These are phyloP conservation scores for Pomacea maculata DNA, from an alignment of 1,140 invertebrate genomes.

Conservation along the genomic window DNA sequence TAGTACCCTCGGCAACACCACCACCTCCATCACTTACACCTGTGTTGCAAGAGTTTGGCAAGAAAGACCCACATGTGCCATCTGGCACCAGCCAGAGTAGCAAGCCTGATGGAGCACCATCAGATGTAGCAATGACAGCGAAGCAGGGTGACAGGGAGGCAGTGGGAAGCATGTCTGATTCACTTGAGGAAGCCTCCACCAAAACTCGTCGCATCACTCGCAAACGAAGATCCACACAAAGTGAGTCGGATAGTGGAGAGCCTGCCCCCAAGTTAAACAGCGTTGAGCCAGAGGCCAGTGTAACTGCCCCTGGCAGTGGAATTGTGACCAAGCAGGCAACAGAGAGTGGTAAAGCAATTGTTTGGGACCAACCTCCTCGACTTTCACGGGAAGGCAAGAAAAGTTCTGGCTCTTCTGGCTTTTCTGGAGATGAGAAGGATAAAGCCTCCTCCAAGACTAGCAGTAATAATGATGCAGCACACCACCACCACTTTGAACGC, in stretches of 20 bases:
- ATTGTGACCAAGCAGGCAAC: neutral
- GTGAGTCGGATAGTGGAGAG: constrained; percentile 24
- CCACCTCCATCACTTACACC: constrained; percentile 14
- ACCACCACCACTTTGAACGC: constrained; percentile 12
- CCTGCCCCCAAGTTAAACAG: constrained; percentile 13
- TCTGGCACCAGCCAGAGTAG: neutral
- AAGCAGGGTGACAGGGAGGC: constrained; percentile 1
- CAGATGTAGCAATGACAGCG: neutral
- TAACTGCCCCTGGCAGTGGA: neutral
- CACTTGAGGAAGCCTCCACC: neutral
- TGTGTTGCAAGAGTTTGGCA: constrained; percentile 6
- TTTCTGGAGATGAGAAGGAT: neutral
- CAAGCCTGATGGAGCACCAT: neutral
- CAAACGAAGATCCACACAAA: constrained; percentile 32
- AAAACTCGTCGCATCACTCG: constrained; percentile 18
- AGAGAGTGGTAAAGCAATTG: neutral
- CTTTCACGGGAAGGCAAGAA: constrained; percentile 14
- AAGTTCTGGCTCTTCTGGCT: neutral
- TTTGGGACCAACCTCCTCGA: constrained; percentile 11
- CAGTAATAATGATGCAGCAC: neutral
- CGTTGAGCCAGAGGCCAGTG: neutral
- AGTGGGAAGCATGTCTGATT: neutral
- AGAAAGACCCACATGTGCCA: neutral
- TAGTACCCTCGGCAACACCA: constrained; percentile 10
- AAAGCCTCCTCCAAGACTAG: constrained; percentile 1